Evolutionary conservation across 2,113 vertebrate genomes (phyloP).

Genomic region (Hystrix brachyura): DNA sequence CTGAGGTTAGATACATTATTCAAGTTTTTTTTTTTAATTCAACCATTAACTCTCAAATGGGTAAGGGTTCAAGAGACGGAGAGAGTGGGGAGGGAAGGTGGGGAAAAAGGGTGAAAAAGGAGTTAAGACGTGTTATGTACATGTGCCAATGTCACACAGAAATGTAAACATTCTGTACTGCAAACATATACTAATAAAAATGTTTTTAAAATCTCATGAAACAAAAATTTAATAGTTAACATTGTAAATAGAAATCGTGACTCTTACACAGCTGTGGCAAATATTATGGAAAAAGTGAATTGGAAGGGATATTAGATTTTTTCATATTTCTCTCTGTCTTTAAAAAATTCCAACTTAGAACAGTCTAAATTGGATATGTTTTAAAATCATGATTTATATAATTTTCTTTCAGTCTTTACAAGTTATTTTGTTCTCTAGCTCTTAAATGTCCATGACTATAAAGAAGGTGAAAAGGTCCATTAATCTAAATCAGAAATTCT

Average conservation of each 20-base stretch:
- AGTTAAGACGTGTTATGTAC: background rate
- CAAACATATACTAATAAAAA: background rate
- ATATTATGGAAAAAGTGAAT: background rate
- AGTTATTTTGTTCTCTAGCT: background rate
- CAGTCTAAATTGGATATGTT: background rate
- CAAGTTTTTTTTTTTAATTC: background rate
- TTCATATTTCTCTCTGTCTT: slow-evolving; percentile 17
- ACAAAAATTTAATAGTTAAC: background rate
- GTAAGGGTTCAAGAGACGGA: background rate
- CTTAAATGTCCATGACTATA: background rate
- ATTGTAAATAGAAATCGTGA: slow-evolving; percentile 18
- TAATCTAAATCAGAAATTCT: slow-evolving; percentile 4
- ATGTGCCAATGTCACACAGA: too few species aligned
- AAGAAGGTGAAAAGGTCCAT: background rate
- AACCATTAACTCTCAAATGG: background rate
- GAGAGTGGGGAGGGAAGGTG: background rate
- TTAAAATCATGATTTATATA: background rate
- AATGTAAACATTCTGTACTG: background rate
- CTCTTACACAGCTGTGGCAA: background rate
- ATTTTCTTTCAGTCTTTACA: background rate
- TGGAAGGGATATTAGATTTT: background rate
- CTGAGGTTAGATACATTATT: background rate
- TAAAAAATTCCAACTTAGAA: background rate
- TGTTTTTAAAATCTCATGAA: background rate
- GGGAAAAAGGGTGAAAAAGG: background rate